These are phyloP conservation scores for Poeciliopsis retropinna DNA, from an alignment of 2,113 vertebrate species.

Conservation along the genomic window DNA sequence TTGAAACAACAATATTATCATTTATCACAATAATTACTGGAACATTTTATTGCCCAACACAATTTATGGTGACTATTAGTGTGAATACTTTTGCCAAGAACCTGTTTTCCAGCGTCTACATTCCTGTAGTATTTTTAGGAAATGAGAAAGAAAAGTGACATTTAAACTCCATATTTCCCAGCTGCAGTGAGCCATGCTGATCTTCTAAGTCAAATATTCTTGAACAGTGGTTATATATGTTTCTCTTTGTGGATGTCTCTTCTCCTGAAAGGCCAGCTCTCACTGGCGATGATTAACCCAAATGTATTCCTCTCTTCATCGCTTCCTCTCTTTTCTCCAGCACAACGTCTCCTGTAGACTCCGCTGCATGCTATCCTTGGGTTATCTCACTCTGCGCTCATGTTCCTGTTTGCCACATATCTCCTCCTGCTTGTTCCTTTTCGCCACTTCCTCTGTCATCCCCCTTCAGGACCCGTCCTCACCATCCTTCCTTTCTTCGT, in stretches of 20 bases:
- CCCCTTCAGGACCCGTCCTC: slow-evolving; percentile 19
- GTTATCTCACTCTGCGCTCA: slow-evolving; percentile 7
- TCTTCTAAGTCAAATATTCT: slow-evolving; percentile 23
- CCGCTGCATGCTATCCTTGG: slow-evolving; percentile 20
- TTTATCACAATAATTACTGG: no score
- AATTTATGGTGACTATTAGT: no score
- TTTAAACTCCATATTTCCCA: slow-evolving; percentile 6
- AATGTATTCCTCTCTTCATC: slow-evolving; percentile 23
- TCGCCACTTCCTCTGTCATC: slow-evolving; percentile 4
- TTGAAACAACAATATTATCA: no score
- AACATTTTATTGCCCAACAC: no score
- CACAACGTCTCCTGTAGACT: slow-evolving; percentile 21
- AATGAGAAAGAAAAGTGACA: neutral
- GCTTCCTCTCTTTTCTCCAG: slow-evolving; percentile 25
- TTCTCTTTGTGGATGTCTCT: slow-evolving; percentile 31
- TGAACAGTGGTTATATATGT: slow-evolving; percentile 41
- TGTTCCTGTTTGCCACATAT: slow-evolving; percentile 26
- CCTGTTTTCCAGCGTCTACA: neutral
- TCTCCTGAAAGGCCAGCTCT: slow-evolving; percentile 30
- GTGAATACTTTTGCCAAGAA: no score
- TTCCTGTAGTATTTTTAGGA: neutral
- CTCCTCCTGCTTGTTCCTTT: slow-evolving; percentile 28
- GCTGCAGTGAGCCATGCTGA: slow-evolving; percentile 2
- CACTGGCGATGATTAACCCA: slow-evolving; percentile 52
- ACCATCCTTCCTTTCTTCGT: neutral